Conservation (phyloP, 2,888 invertebrate species). For the Digitonthophagus gazella region DNA sequence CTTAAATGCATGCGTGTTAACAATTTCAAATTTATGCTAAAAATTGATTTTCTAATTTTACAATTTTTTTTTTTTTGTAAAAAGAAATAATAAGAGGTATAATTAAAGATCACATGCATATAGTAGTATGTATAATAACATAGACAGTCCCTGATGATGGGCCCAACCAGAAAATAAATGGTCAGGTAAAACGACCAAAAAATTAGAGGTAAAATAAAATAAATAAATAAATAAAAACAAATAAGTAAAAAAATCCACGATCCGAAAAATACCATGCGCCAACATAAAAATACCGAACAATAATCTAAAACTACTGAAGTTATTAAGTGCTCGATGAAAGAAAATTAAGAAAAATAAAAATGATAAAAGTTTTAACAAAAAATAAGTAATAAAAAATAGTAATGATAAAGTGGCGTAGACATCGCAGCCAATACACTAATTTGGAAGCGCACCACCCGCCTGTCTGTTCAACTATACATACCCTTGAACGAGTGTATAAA, state of each 20-base stretch:
- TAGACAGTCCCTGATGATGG: not conserved
- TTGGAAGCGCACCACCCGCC: slow-evolving; percentile 17
- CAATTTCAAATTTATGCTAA: no score
- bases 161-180: not conserved
- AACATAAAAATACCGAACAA: slow-evolving; percentile 3
- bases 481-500: slow-evolving; percentile 26
- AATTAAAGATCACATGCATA: not conserved
- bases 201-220: not conserved
- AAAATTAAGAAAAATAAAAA: not conserved
- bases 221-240: not conserved
- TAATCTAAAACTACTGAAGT: not conserved
- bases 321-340: not conserved
- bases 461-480: slow-evolving; percentile 23
- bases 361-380: not conserved
- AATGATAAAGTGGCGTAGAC: not conserved
- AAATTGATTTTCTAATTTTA: no score
- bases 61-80: no score
- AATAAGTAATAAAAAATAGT: not conserved
- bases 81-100: no score
- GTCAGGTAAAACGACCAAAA: not conserved
- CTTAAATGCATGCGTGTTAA: no score
- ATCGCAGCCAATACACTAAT: slow-evolving; percentile 19
- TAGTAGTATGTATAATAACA: not conserved
- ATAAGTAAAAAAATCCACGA: not conserved
- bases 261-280: not conserved